These are phyloP conservation scores for Stichopus chloronotus DNA, from an alignment of 35 echinoderm and acorn worm species.

Conservation along the genomic window DNA sequence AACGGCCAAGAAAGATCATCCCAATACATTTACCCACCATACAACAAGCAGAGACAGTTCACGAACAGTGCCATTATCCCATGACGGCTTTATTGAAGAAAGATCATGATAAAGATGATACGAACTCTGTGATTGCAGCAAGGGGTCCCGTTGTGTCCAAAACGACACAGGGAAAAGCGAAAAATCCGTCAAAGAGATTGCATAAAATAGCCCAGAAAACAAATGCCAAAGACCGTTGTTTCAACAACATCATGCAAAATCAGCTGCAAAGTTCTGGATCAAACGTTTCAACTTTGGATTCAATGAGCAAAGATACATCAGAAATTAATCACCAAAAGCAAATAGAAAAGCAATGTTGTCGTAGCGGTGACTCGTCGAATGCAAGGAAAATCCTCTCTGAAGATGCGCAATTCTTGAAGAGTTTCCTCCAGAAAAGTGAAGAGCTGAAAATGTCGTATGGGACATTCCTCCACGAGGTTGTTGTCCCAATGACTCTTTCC, in stretches of 20 bases:
- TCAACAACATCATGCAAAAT: neutral
- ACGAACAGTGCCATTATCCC: no score
- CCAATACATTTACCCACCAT: neutral
- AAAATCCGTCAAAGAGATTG: no score
- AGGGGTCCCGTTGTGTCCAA: no score
- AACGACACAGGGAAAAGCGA: no score
- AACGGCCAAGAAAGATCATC: neutral
- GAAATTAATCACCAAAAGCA: neutral
- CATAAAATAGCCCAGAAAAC: no score
- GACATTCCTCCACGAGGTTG: neutral
- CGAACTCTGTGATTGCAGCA: no score
- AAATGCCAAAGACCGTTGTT: neutral
- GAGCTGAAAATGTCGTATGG: neutral
- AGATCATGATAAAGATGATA: no score
- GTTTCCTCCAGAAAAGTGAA: neutral
- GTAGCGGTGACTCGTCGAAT: neutral
- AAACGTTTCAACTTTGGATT: neutral
- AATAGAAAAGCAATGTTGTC: neutral
- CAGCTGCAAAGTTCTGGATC: neutral
- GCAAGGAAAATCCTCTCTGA: neutral
- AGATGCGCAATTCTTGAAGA: neutral
- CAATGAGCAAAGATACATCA: neutral
- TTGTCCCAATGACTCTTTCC: slow-evolving; percentile 19
- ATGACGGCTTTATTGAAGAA: no score
- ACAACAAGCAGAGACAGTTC: neutral